These are phyloP conservation scores for Drosophila neotestacea DNA, from an alignment of 2,888 invertebrate species.

Conservation along the genomic window DNA sequence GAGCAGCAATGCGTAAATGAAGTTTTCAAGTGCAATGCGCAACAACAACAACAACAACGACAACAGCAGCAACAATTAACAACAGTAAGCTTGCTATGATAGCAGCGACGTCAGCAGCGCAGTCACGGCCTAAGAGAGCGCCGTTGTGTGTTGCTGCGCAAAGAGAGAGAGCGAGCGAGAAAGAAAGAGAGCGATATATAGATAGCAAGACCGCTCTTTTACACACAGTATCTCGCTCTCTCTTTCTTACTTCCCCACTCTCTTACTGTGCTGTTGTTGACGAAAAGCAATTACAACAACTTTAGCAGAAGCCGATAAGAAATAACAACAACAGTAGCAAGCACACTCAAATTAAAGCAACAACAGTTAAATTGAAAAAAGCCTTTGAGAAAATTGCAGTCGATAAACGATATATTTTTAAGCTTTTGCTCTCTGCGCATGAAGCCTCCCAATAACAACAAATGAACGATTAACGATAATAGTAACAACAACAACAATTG, in stretches of 20 bases:
- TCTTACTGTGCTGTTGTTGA: constrained; percentile 33
- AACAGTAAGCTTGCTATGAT: constrained; percentile 31
- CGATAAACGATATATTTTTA: background rate
- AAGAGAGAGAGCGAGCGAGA: constrained; percentile 56
- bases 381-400: constrained; percentile 26
- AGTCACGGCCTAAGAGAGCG: constrained; percentile 54
- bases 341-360: constrained; percentile 21
- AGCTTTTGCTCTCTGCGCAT: constrained; percentile 39
- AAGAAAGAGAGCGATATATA: background rate
- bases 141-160: constrained; percentile 64
- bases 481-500: constrained; percentile 13
- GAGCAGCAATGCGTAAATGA: constrained; percentile 63
- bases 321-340: constrained; percentile 13
- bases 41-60: constrained; percentile 48
- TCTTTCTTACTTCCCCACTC: background rate
- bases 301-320: constrained; percentile 23
- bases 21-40: constrained; percentile 78
- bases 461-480: constrained; percentile 1
- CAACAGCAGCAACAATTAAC: constrained; percentile 33
- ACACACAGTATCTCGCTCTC: background rate
- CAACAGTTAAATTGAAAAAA: constrained; percentile 9
- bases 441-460: constrained; percentile 25
- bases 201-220: background rate
- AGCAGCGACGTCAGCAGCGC: constrained; percentile 42
- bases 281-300: constrained; percentile 44